These are phyloP conservation scores for Andrena fulva DNA, from an alignment of 2,888 invertebrate species.

Conservation along the genomic window DNA sequence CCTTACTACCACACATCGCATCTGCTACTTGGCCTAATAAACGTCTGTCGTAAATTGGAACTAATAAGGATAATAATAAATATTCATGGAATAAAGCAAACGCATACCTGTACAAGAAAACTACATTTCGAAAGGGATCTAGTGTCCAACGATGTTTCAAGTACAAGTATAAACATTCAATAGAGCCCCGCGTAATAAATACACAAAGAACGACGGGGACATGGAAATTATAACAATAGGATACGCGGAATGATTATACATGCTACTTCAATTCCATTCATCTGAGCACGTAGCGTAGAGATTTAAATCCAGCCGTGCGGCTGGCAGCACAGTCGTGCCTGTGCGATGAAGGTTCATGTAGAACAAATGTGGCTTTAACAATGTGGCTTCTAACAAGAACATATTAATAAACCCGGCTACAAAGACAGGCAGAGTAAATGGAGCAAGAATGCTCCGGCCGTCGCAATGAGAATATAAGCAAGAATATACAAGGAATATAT, in stretches of 20 bases:
- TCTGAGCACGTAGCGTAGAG: conserved; percentile 9
- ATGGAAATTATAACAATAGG: conserved; percentile 38
- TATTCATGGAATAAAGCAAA: too few relatives aligned
- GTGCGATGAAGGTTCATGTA: conserved; percentile 2
- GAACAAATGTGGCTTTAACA: conserved; percentile 27
- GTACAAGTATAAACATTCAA: conserved; percentile 14
- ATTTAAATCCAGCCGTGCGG: conserved; percentile 34
- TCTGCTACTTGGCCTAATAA: too few relatives aligned
- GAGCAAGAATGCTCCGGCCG: background rate
- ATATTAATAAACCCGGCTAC: conserved; percentile 29
- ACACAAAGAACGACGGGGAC: conserved; percentile 22
- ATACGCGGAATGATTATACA: conserved; percentile 28
- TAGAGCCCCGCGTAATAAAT: conserved; percentile 33
- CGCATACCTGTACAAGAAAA: too few relatives aligned
- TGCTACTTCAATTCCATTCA: conserved; percentile 41
- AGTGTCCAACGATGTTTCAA: background rate
- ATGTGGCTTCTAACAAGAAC: conserved; percentile 14
- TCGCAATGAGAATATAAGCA: background rate
- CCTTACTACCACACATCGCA: too few relatives aligned
- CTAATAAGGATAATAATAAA: too few relatives aligned
- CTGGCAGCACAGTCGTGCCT: conserved; percentile 9
- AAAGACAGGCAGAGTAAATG: conserved; percentile 11
- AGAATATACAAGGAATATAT: too few relatives aligned
- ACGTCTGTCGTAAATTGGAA: too few relatives aligned
- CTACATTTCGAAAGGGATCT: background rate